phyloP scores from a whole-genome alignment of 2,113 vertebrate genomes.

The Willisornis vidua region DNA sequence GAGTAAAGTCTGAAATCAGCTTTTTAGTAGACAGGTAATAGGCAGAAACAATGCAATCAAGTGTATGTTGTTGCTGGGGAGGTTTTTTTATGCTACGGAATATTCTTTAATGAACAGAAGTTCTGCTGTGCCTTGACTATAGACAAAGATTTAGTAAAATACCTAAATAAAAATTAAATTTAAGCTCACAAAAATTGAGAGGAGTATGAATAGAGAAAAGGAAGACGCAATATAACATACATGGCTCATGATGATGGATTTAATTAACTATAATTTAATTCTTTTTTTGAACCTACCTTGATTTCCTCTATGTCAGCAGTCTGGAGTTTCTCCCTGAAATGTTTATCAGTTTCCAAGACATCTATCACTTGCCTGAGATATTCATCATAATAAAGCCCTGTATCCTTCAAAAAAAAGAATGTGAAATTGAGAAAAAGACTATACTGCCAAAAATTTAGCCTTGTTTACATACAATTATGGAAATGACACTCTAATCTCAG shows the following conservation, averaged over 20 bases:
- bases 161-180: neutral
- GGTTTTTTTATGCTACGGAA: neutral
- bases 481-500: neutral
- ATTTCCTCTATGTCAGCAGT: slow-evolving; percentile 98
- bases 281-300: slow-evolving; percentile 80
- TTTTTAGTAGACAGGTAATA: neutral
- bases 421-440: neutral
- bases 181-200: neutral
- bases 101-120: neutral
- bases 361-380: slow-evolving; percentile 98
- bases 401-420: slow-evolving; percentile 81
- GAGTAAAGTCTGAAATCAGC: neutral
- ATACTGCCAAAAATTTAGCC: neutral
- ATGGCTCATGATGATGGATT: neutral
- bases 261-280: neutral
- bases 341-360: slow-evolving; percentile 95
- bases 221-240: neutral
- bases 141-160: neutral
- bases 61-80: neutral
- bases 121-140: neutral
- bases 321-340: slow-evolving; percentile 98
- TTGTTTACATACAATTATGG: neutral
- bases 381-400: slow-evolving; percentile 96
- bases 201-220: neutral
- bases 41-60: neutral